phyloP scores from a whole-genome alignment of 2,888 invertebrate genomes.

The Polia nebulosa region DNA sequence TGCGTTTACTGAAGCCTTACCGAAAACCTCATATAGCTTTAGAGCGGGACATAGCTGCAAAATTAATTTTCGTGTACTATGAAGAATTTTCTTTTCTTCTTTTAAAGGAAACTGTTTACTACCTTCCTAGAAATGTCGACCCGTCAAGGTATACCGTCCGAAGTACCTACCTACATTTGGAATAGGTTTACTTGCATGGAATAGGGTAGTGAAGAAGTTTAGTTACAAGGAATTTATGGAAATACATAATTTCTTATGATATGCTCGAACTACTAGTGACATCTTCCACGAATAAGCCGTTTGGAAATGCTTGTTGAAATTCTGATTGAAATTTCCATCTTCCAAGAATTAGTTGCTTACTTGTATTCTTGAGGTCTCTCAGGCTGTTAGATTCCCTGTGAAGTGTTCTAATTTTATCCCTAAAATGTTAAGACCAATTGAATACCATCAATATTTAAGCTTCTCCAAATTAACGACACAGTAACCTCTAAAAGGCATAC shows the following conservation, averaged over 20 bases:
- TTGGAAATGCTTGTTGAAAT: neutral
- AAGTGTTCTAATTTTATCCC: neutral
- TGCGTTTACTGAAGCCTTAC: conserved; percentile 5
- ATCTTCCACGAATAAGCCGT: neutral
- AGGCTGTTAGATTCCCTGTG: neutral
- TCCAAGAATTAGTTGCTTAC: neutral
- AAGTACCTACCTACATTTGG: no score
- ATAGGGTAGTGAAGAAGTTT: neutral
- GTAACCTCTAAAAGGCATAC: conserved; percentile 6
- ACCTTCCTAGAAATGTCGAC: neutral
- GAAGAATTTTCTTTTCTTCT: neutral
- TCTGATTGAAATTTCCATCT: neutral
- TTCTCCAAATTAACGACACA: conserved; percentile 6
- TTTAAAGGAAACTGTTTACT: neutral
- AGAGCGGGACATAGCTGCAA: neutral
- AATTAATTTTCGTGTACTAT: neutral
- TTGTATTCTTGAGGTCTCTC: neutral
- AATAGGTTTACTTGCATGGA: neutral
- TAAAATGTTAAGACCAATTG: neutral
- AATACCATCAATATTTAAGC: neutral
- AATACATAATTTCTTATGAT: neutral
- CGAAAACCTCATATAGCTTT: neutral
- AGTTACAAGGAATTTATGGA: neutral
- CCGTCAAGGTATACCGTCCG: neutral
- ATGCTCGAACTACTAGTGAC: neutral